Evolutionary conservation across 2,888 invertebrate genomes (phyloP), one percentile per base, ranked within the genome.

Genomic region (Isotomurus palustris): DNA sequence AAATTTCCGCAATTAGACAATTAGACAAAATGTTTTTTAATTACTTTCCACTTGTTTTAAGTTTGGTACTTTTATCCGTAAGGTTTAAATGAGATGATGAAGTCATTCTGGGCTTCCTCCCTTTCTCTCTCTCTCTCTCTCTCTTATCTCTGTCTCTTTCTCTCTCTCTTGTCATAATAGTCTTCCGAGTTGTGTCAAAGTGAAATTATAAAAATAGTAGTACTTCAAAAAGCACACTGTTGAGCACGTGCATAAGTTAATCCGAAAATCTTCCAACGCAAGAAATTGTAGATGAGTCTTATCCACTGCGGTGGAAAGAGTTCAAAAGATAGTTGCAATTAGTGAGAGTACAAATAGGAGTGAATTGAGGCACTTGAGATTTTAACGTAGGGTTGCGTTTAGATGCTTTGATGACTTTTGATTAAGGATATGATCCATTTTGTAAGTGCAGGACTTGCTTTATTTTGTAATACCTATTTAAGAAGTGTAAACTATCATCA

Each of bases 251-350:
- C 40, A 40, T 38, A 38, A 29, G 38, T n/a, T 40, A 50, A 50
- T 50, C 50, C 50, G 25, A 4, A 50, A 38, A 14, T 50, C 50
- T 50, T 50, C 50, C 50, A 50, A 22, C 43, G 43, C 43, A 43
- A 24, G 24, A 43, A 43, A 43, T 12, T 43, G 12, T 43, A 38
- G 38, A 22, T 22, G 22, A 43, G 24, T 43, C 3, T 43, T 43
- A 14, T 43, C 43, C 24, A 43, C 22, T 32, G 24, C 6, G 3
- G 6, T 8, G 43, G 43, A 43, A 43, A 43, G 22, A 22, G 6
- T 43, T 43, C 24, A 14, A 22, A 3, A 43, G 43, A 19, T 22
- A 14, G 19, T 14, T 8, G 24, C 24, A 22, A 24, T 43, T 43
- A 43, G 43, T 22, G 43, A 19, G 43, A 43, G 24, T 22, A 43